Percentiles rank a stretch among this genome's conserved stretches.
These are phyloP conservation scores for Oxytorus armatus DNA, from an alignment of 2,888 invertebrate species.

Conservation along the genomic window DNA sequence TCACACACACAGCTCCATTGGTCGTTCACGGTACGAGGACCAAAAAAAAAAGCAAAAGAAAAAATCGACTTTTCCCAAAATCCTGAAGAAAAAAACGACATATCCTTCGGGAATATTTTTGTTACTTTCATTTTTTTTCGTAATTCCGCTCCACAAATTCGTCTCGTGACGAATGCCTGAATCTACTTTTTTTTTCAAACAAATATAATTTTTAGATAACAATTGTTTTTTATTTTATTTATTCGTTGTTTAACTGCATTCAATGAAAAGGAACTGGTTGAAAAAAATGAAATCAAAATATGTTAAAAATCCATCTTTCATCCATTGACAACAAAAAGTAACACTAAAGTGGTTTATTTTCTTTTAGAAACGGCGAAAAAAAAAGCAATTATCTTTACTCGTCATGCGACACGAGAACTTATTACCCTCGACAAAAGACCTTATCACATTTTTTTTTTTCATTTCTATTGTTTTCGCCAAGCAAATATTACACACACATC, in stretches of 20 bases:
- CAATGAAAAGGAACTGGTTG: neutral
- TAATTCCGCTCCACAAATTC: neutral
- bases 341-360: neutral
- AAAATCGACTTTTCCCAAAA: neutral
- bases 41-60: slow-evolving; percentile 13
- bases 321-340: slow-evolving; percentile 23
- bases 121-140: too few species aligned
- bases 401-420: neutral
- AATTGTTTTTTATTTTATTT: too few species aligned
- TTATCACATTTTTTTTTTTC: too few species aligned
- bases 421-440: slow-evolving; percentile 1
- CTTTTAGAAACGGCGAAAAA: neutral
- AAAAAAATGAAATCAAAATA: slow-evolving; percentile 1
- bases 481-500: too few species aligned
- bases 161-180: too few species aligned
- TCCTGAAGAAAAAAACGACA: neutral
- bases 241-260: too few species aligned
- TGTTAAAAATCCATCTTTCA: neutral
- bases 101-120: too few species aligned
- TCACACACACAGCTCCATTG: slow-evolving; percentile 84
- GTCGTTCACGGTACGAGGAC: slow-evolving; percentile 84
- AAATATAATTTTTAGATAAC: too few species aligned
- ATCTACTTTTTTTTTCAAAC: too few species aligned
- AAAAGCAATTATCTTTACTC: neutral
- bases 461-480: too few species aligned